Percentiles rank a stretch among this genome's conserved stretches.
These are phyloP conservation scores for Calameuta idolon DNA, from an alignment of 2,888 invertebrate species.

Conservation along the genomic window DNA sequence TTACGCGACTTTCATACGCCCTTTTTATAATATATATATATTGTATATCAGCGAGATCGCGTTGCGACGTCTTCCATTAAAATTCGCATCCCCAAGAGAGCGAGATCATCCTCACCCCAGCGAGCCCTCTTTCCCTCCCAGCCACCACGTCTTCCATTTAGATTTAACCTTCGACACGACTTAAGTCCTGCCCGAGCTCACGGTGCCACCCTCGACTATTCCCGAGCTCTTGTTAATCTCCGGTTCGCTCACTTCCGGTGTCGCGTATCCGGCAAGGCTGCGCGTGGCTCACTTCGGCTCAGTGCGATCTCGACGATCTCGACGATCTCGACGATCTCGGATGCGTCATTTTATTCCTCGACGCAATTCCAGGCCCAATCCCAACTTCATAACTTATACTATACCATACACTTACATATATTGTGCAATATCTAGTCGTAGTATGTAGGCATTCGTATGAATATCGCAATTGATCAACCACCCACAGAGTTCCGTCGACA, in stretches of 20 bases:
- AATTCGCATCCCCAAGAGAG: not conserved
- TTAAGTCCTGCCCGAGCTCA: not conserved
- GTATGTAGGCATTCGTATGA: too few species aligned
- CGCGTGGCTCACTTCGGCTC: too few species aligned
- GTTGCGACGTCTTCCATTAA: conserved; percentile 6
- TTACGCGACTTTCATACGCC: not conserved
- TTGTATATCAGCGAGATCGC: not conserved
- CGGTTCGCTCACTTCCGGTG: not conserved
- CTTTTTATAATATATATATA: not conserved
- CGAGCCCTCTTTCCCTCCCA: not conserved
- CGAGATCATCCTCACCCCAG: not conserved
- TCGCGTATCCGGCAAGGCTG: not conserved
- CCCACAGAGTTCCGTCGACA: too few species aligned
- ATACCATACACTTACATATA: too few species aligned
- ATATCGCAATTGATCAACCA: too few species aligned
- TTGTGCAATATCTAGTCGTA: too few species aligned
- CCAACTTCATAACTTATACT: too few species aligned
- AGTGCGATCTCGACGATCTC: too few species aligned
- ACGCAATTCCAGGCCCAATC: too few species aligned
- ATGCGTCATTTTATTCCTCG: too few species aligned
- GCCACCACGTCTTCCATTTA: not conserved
- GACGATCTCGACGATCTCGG: too few species aligned
- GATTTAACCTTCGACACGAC: conserved; percentile 1
- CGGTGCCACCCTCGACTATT: not conserved
- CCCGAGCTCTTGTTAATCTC: not conserved